Conservation (phyloP, 92 coral and sea anemone species). For the Parazoanthus darwini region DNA sequence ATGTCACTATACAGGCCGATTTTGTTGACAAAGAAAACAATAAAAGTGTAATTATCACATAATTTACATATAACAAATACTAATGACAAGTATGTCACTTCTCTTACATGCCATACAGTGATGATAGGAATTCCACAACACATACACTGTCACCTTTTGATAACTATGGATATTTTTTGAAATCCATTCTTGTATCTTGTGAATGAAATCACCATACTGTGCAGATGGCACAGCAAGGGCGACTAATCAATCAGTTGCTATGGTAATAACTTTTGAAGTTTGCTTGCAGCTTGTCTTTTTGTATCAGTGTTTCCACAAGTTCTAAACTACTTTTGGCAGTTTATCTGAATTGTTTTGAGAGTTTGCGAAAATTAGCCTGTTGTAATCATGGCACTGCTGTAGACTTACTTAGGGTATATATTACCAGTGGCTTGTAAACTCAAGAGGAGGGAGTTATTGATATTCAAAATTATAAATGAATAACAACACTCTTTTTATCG, state of each 20-base stretch:
- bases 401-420: not conserved
- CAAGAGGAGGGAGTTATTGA: not conserved
- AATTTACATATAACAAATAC: not conserved
- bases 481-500: no score
- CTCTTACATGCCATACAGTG: not conserved
- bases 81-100: not conserved
- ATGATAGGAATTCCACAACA: not conserved
- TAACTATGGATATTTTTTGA: not conserved
- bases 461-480: no score
- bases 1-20: not conserved
- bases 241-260: not conserved
- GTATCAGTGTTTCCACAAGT: not conserved
- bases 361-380: not conserved
- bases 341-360: no score
- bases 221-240: conserved; percentile 4
- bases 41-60: not conserved
- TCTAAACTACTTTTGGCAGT: not conserved
- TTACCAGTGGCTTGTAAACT: not conserved
- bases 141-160: not conserved
- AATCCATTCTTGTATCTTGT: not conserved
- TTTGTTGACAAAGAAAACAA: not conserved
- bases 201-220: not conserved
- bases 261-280: conserved; percentile 10
- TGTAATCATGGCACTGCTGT: no score
- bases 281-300: not conserved